Percentiles rank a stretch among this genome's conserved stretches.
These are phyloP conservation scores for Cossypha dichroa DNA, from an alignment of 2,797 vertebrate species.

Conservation along the genomic window DNA sequence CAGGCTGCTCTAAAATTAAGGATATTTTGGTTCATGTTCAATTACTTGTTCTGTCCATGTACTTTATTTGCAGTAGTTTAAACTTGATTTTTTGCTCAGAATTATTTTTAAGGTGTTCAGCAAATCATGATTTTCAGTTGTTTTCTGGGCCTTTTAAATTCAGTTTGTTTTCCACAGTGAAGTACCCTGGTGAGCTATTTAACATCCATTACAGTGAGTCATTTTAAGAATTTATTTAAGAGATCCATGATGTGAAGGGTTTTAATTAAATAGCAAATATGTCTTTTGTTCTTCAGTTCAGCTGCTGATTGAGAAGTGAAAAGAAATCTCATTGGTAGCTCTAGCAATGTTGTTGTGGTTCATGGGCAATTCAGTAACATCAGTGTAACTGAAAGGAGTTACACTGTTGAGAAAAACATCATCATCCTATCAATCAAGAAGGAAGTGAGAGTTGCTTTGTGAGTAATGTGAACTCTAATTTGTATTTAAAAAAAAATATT, in stretches of 20 bases:
- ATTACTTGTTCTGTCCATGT: not conserved
- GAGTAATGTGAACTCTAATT: not conserved
- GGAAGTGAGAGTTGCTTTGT: not conserved
- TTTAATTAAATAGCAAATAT: not conserved
- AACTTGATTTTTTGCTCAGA: not conserved
- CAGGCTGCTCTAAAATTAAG: not conserved
- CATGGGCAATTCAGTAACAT: not conserved
- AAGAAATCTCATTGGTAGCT: not conserved
- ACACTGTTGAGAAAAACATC: not conserved
- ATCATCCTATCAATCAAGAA: not conserved
- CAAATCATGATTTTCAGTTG: not conserved
- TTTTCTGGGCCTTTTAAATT: not conserved
- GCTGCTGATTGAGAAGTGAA: not conserved
- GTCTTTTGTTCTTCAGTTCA: not conserved
- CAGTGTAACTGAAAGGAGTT: not conserved
- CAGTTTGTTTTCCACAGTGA: not conserved
- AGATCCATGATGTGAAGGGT: not conserved
- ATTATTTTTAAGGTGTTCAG: not conserved
- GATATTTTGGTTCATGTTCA: not conserved
- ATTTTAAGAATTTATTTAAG: not conserved
- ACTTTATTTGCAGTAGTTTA: not conserved
- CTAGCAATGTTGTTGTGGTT: not conserved
- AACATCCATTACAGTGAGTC: not conserved
- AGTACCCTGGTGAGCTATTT: not conserved
- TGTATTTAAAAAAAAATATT: not conserved